Conservation (phyloP, 2,888 invertebrate genomes). For the Eupithecia subumbrata region DNA sequence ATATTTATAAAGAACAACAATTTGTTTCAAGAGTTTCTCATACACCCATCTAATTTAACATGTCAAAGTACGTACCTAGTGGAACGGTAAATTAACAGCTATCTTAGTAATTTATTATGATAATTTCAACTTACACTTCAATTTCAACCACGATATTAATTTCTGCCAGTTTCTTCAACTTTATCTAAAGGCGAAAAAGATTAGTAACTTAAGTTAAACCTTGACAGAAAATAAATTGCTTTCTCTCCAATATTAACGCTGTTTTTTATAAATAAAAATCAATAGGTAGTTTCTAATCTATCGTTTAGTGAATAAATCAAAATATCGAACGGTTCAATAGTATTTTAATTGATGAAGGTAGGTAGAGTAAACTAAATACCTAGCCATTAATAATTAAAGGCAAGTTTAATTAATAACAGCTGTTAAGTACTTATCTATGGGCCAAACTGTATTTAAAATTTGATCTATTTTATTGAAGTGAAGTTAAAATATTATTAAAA, state of each 20-base stretch:
- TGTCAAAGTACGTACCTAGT: slow-evolving; percentile 61
- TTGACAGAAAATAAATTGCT: slow-evolving; percentile 1
- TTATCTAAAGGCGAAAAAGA: neutral
- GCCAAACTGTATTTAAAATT: too few species aligned
- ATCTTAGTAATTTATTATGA: neutral
- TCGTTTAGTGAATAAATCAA: neutral
- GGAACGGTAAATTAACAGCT: slow-evolving; percentile 1
- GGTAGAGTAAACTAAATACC: neutral
- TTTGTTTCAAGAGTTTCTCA: slow-evolving; percentile 50
- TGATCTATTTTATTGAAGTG: too few species aligned
- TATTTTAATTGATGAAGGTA: neutral
- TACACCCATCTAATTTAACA: slow-evolving; percentile 51
- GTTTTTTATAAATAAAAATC: neutral
- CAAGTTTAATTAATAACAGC: neutral
- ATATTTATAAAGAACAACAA: slow-evolving; percentile 50
- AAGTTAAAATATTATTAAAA: neutral
- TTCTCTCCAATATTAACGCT: neutral
- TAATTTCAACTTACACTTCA: neutral
- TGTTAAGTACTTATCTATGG: neutral
- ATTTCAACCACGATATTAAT: neutral
- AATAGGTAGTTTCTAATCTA: too few species aligned
- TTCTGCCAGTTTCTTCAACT: neutral
- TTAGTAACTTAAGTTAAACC: neutral
- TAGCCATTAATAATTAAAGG: too few species aligned
- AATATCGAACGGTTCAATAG: too few species aligned